Percentiles rank a stretch among this genome's conserved stretches.
These are phyloP conservation scores for Scolopax mira DNA, from an alignment of 2,113 vertebrate species.

Conservation along the genomic window DNA sequence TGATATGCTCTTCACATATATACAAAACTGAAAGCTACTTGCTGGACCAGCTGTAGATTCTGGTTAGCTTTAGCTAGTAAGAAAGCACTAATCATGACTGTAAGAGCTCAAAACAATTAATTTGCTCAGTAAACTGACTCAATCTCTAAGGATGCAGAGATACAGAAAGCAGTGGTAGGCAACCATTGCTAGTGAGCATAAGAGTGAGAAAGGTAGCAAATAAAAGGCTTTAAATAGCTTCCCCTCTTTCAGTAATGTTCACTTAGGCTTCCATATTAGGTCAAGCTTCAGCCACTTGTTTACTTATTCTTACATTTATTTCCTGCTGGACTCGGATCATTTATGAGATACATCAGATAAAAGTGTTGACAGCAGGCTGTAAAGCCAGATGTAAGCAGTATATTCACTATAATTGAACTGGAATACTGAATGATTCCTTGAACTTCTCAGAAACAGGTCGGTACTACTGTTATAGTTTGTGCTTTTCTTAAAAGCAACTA, in stretches of 20 bases:
- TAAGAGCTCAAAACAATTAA: neutral
- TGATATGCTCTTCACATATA: neutral
- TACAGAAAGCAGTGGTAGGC: neutral
- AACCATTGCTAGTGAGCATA: neutral
- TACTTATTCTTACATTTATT: neutral
- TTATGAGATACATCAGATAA: neutral
- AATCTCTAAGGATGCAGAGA: neutral
- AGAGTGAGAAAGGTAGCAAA: neutral
- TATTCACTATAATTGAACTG: neutral
- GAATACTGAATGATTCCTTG: neutral
- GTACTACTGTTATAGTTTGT: neutral
- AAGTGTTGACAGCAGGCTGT: neutral
- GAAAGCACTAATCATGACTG: neutral
- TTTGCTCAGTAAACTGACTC: neutral
- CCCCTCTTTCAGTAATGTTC: neutral
- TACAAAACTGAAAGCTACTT: neutral
- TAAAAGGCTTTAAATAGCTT: slow-evolving; percentile 20
- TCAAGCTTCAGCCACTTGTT: neutral
- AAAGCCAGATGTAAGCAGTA: neutral
- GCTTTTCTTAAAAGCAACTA: neutral
- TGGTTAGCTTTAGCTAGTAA: neutral
- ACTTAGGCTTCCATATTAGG: neutral
- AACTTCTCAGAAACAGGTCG: neutral
- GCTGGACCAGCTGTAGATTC: neutral
- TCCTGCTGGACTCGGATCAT: neutral